These are phyloP conservation scores for Corythornis vintsioides DNA, from an alignment of 2,113 vertebrate species.

Conservation along the genomic window DNA sequence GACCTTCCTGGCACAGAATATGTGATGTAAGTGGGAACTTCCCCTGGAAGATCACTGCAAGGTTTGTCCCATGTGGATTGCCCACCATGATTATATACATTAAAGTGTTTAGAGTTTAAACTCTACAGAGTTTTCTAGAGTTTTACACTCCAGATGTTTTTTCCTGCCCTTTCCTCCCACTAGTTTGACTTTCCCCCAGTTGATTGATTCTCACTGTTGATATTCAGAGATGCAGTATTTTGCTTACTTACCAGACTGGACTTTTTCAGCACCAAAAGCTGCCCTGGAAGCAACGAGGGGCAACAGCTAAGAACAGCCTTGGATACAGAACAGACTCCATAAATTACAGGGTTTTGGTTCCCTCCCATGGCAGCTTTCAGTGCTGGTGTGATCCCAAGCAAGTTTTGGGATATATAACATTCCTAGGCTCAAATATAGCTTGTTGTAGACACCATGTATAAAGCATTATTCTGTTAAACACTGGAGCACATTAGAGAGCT, in stretches of 20 bases:
- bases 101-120: neutral
- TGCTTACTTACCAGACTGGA: neutral
- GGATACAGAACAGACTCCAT: neutral
- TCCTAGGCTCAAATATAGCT: neutral
- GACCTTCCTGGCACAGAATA: neutral
- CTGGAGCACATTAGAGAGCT: neutral
- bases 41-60: neutral
- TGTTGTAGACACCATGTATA: neutral
- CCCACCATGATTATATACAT: constrained; percentile 2
- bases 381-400: rapidly evolving
- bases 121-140: too few species aligned
- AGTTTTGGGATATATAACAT: neutral
- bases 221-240: neutral
- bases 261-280: neutral
- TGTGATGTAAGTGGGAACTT: constrained; percentile 19
- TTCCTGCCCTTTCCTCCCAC: constrained; percentile 30
- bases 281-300: neutral
- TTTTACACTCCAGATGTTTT: constrained; percentile 30
- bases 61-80: constrained; percentile 1
- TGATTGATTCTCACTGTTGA: constrained; percentile 5
- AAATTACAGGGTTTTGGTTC: neutral
- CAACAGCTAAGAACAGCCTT: neutral
- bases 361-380: neutral
- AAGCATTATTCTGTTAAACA: neutral
- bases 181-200: constrained; percentile 1